Conservation (phyloP, 2,888 invertebrate genomes). For the Parnassius glacialis region DNA sequence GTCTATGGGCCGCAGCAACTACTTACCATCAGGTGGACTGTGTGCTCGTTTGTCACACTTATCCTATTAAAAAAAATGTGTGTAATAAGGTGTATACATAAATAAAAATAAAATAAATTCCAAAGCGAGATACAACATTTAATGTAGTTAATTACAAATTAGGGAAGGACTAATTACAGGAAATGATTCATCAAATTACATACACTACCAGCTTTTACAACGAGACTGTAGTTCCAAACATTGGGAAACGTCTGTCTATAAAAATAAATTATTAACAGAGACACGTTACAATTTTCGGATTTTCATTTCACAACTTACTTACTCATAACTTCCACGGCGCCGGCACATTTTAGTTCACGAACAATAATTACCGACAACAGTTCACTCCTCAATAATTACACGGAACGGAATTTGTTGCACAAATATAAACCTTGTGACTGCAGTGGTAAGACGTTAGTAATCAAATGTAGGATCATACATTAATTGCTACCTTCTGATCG, state of each 20-base stretch:
- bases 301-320: conserved; percentile 37
- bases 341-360: conserved; percentile 41
- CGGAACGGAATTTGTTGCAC: conserved; percentile 28
- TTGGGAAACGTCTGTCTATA: not conserved
- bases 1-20: no score
- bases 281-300: conserved; percentile 40
- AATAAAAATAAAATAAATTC: no score
- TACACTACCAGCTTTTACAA: no score
- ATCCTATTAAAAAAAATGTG: no score
- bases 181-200: no score
- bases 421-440: conserved; percentile 37
- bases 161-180: no score
- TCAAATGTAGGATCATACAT: conserved; percentile 30
- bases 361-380: conserved; percentile 70
- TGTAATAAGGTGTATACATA: no score
- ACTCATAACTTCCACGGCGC: conserved; percentile 34
- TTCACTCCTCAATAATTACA: conserved; percentile 69
- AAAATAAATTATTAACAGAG: conserved; percentile 13
- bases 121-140: no score
- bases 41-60: no score
- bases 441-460: conserved; percentile 35
- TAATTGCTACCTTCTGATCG: conserved; percentile 59
- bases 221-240: not conserved
- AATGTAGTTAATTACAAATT: no score
- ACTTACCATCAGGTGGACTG: no score